These are phyloP conservation scores for Pyrrhia umbra DNA, from an alignment of 2,888 invertebrate species.

Conservation along the genomic window DNA sequence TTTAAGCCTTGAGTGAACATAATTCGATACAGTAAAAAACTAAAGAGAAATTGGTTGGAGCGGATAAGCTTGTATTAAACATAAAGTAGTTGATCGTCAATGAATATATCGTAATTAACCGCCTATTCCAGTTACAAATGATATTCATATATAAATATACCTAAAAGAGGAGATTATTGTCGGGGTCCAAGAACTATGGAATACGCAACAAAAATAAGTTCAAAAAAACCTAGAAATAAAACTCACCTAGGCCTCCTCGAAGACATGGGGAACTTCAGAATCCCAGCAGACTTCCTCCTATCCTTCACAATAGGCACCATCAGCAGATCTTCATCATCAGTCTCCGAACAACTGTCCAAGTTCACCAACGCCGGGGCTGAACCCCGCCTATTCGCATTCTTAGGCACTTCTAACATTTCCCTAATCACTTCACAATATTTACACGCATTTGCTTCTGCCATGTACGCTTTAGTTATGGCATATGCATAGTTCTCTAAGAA, in stretches of 20 bases:
- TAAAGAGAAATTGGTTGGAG: background rate
- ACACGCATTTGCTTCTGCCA: slow-evolving; percentile 82
- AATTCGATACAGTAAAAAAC: background rate
- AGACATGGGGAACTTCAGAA: slow-evolving; percentile 82
- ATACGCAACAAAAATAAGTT: too few relatives aligned
- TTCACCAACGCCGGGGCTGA: slow-evolving; percentile 90
- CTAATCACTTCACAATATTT: slow-evolving; percentile 88
- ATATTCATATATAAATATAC: background rate
- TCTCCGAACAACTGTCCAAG: slow-evolving; percentile 83
- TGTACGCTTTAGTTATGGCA: slow-evolving; percentile 84
- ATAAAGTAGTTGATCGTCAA: too few relatives aligned
- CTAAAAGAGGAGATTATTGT: background rate
- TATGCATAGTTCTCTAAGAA: slow-evolving; percentile 88
- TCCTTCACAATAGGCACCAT: slow-evolving; percentile 85
- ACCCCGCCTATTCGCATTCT: slow-evolving; percentile 83
- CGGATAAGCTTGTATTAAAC: too few relatives aligned
- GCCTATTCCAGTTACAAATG: background rate
- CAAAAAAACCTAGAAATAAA: background rate
- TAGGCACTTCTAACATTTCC: slow-evolving; percentile 85
- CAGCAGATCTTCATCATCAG: slow-evolving; percentile 84
- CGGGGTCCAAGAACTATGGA: background rate
- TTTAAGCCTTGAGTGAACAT: background rate
- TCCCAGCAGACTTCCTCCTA: slow-evolving; percentile 90
- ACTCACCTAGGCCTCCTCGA: slow-evolving; percentile 85
- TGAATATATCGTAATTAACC: too few relatives aligned